Percentiles rank a stretch among this genome's conserved stretches.
phyloP scores from a whole-genome alignment of 2,113 vertebrate genomes.

The Hippocampus mohnikei region DNA sequence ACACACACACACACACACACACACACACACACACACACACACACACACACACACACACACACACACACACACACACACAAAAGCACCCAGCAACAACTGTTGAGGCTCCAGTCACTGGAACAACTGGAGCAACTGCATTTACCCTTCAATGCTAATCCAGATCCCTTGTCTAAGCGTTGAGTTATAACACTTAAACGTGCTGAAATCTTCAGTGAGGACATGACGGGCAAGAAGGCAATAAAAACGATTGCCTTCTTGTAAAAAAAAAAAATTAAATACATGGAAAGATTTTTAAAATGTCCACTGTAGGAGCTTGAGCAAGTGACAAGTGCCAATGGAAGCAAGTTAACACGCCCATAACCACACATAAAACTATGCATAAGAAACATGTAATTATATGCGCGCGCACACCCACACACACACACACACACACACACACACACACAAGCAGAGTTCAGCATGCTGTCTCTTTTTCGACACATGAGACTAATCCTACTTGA shows the following conservation, averaged over 20 bases:
- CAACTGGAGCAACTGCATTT: conserved; percentile 48
- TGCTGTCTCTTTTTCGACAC: conserved; percentile 19
- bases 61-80: neutral
- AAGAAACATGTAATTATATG: conserved; percentile 7
- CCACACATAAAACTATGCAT: conserved; percentile 45
- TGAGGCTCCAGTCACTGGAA: conserved; percentile 17
- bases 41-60: neutral
- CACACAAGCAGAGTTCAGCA: neutral
- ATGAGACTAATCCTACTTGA: conserved; percentile 21
- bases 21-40: neutral
- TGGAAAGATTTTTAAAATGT: conserved; percentile 28
- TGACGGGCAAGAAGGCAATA: too few species aligned
- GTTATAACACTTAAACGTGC: conserved; percentile 10
- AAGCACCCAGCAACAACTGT: neutral
- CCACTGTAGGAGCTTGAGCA: conserved; percentile 30
- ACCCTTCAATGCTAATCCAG: conserved; percentile 34
- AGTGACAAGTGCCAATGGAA: conserved; percentile 46
- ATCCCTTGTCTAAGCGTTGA: conserved; percentile 36
- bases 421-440: conserved; percentile 25
- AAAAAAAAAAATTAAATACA: conserved; percentile 1
- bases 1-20: too few species aligned
- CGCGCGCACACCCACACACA: conserved; percentile 20
- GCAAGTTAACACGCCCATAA: conserved; percentile 58
- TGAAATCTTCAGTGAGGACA: neutral
- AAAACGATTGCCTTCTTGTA: neutral